Percentiles rank a stretch among this genome's conserved stretches.
Conservation (phyloP, 23 tunicate species). For the Trididemnum clinides region DNA sequence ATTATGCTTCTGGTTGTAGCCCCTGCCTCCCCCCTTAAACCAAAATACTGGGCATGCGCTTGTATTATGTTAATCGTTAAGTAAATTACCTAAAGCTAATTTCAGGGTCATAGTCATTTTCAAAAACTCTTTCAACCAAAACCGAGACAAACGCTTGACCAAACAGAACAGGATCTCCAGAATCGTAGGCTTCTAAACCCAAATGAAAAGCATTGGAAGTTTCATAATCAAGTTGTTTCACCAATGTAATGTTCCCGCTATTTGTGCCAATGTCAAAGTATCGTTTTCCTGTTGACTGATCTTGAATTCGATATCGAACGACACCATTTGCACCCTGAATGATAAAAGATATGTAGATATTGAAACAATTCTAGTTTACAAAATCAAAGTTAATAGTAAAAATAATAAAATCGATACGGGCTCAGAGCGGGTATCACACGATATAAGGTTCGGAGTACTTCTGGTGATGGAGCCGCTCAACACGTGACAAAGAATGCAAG, state of each 20-base stretch:
- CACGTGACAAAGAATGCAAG: too few relatives aligned
- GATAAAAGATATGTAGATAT: not conserved
- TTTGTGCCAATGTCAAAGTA: constrained; percentile 48
- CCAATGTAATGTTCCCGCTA: constrained; percentile 58
- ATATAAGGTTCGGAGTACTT: too few relatives aligned
- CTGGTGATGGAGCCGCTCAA: too few relatives aligned
- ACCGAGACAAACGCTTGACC: constrained; percentile 65
- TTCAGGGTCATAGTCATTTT: constrained; percentile 63
- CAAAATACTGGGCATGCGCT: not conserved
- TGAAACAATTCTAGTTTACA: too few relatives aligned
- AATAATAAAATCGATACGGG: too few relatives aligned
- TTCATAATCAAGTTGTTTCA: constrained; percentile 58
- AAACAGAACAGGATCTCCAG: constrained; percentile 58
- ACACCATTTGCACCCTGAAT: constrained; percentile 67
- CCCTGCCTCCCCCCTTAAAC: too few relatives aligned
- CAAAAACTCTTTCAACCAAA: constrained; percentile 53
- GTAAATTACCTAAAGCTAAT: constrained; percentile 32
- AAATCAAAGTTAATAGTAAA: too few relatives aligned
- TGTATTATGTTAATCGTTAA: not conserved
- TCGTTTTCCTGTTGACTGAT: constrained; percentile 2
- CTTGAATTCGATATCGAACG: constrained; percentile 46
- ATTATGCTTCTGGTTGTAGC: too few relatives aligned
- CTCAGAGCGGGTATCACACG: too few relatives aligned
- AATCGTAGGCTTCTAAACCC: constrained; percentile 70
- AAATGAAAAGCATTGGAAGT: constrained; percentile 28